Evolutionary conservation across 1,140 invertebrate genomes (phyloP), one percentile per base, ranked within the genome.

Genomic region (Sogatella furcifera): DNA sequence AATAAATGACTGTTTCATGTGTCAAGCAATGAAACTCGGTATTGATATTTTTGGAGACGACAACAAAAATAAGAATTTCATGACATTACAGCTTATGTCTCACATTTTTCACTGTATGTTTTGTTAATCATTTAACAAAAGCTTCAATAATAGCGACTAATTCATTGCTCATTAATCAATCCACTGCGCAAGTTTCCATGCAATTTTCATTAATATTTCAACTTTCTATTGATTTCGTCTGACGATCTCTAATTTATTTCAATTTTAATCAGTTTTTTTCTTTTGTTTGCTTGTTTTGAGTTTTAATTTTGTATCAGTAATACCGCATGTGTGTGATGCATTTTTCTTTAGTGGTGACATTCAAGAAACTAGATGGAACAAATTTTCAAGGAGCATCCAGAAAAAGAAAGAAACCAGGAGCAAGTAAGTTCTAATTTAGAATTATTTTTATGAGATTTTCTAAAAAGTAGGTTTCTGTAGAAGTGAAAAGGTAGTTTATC

Each of bases 321-420:
- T 38, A 58, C 44, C 34, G 62, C 62, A 64, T 64, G 62, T 55
- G 60, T 62, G 56, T 64, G 62, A 46, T 65, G 61, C 59, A 58
- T 65, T 62, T 56, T 65, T 66, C 54, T 59, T 61, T 73, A 77
- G 76, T 78, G 69, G 73, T 77, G 65, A 76, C 76, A 55, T 78
- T 76, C 73, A 77, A 73, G 71, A 77, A 75, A 66, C 68, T 77
- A 61, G 67, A 70, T 61, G 67, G 69, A 57, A 62, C 69, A 56
- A 65, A 68, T n/a, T 22, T 19, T 14, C 67, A 72, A 74, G 69
- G 68, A 42, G 69, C 74, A 57, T 79, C 81, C 44, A 80, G 86
- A 73, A 89, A 88, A 76, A 76, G 85, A 70, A 89, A 89, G 76
- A 87, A 86, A 69, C 84, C 86, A 11, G 84, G 83, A 54, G 76